A percentile compares a stretch with the other conserved stretches of the same genome.
Conservation (phyloP, 2,888 invertebrate genomes). For the Drosophila peninsularis region DNA sequence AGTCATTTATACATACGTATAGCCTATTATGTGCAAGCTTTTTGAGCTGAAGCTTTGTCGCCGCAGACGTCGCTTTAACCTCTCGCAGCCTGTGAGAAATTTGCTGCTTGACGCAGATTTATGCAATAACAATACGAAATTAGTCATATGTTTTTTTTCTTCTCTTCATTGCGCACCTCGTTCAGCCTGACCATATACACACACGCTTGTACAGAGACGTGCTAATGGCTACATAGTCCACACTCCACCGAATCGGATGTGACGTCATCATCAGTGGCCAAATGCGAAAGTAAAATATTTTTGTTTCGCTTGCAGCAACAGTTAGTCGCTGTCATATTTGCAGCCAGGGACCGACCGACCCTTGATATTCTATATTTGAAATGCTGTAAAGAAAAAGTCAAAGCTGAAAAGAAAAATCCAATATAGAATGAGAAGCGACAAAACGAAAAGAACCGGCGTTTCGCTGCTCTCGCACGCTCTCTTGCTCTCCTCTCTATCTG, state of each 20-base stretch:
- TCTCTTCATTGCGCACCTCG: conserved; percentile 50
- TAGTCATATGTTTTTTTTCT: conserved; percentile 63
- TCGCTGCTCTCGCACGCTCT: conserved; percentile 41
- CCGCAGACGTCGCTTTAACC: conserved; percentile 26
- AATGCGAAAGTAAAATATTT: conserved; percentile 37
- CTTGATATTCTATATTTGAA: conserved; percentile 84
- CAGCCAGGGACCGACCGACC: conserved; percentile 75
- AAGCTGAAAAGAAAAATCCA: conserved; percentile 38
- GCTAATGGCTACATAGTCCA: conserved; percentile 62
- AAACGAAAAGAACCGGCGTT: conserved; percentile 74
- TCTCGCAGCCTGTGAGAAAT: conserved; percentile 35
- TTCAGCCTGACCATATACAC: conserved; percentile 21
- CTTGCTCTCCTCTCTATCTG: conserved; percentile 43
- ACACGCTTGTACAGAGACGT: conserved; percentile 33
- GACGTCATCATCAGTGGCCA: conserved; percentile 73
- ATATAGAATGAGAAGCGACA: conserved; percentile 35
- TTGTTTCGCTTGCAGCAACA: conserved; percentile 49
- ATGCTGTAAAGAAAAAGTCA: conserved; percentile 66
- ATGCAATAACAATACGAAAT: conserved; percentile 74
- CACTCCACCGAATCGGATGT: conserved; percentile 67
- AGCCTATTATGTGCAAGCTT: conserved; percentile 45
- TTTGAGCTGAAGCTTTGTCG: conserved; percentile 47
- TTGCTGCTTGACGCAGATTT: conserved; percentile 52
- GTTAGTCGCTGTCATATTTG: conserved; percentile 48
- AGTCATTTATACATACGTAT: neutral